Base-by-base conservation (phyloP, 2,888 invertebrate species). In the Mesorhabditis belari region DNA sequence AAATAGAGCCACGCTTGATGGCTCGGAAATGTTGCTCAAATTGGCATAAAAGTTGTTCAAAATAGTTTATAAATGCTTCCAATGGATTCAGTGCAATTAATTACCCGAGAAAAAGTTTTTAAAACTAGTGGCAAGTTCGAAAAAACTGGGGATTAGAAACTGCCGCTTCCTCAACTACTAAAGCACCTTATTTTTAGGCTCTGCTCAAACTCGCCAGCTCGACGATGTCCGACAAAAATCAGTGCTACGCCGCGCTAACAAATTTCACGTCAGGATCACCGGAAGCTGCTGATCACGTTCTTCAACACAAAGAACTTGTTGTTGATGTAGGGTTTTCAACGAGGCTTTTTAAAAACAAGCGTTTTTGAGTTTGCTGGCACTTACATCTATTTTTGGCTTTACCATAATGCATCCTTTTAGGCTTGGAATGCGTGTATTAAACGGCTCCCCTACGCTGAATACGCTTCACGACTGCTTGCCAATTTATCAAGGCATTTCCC, bases 401-500 rank as follows among this genome's bases (percentile, higher is more conserved):
- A 35, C 44, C 44, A n/a, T 0, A 35, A 17, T 1, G 12, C 44
- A 35, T n/a, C n/a, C n/a, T 35, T 35, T 19, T 51, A 51, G n/a
- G 52, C 23, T 1, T 51, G 52, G n/a, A n/a, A 19, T n/a, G 19
- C 52, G 52, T 51, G 23, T 19, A 19, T 59, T 5, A 49, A 60
- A 55, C 24, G 50, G 49, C 55, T 23, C 12, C 49, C 49, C 25
- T 56, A 29, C 50, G 58, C 55, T 17, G 65, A 64, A 19, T 63
- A 66, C 49, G 65, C 69, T 9, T 63, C 70, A 1, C 66, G 70
- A 0, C 64, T 73, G 2, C 62, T 73, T 51, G 69, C 70, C 57
- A 73, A 73, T 58, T 58, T 71, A 28, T 66, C 70, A 12, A 65
- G 71, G 2, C 71, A 71, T 52, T 64, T 66, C 50, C 71, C 71